These are phyloP conservation scores for Torymus tubicola DNA, from an alignment of 2,888 invertebrate genomes.

Conservation along the genomic window DNA sequence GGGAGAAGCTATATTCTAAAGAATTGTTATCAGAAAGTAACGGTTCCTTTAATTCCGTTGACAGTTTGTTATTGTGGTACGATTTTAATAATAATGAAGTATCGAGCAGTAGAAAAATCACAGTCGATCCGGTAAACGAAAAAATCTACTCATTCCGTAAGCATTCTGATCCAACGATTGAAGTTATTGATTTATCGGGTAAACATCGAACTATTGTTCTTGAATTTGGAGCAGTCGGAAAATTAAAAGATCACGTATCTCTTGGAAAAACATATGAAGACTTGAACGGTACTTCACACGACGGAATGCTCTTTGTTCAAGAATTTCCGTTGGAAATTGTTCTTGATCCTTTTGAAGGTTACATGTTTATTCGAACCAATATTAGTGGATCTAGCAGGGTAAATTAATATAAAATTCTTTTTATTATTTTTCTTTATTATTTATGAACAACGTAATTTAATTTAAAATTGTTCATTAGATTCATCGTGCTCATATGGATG, in stretches of 20 bases:
- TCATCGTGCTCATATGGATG: slow-evolving; percentile 1
- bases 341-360: slow-evolving; percentile 1
- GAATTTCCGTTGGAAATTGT: slow-evolving; percentile 11
- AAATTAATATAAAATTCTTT: too few relatives aligned
- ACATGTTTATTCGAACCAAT: background rate
- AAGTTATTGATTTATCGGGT: background rate
- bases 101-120: too few relatives aligned
- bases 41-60: background rate
- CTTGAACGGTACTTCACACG: background rate
- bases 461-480: background rate
- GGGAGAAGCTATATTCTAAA: background rate
- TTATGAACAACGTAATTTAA: too few relatives aligned
- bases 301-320: background rate
- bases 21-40: too few relatives aligned
- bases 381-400: background rate
- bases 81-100: background rate
- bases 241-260: background rate
- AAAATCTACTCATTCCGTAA: too few relatives aligned
- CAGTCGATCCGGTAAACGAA: too few relatives aligned
- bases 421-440: too few relatives aligned
- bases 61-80: background rate
- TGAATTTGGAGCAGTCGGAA: background rate
- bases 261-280: background rate
- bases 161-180: background rate
- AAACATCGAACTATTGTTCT: background rate